Conservation (phyloP, 2,797 vertebrate genomes). For the Gymnothorax reevesii region DNA sequence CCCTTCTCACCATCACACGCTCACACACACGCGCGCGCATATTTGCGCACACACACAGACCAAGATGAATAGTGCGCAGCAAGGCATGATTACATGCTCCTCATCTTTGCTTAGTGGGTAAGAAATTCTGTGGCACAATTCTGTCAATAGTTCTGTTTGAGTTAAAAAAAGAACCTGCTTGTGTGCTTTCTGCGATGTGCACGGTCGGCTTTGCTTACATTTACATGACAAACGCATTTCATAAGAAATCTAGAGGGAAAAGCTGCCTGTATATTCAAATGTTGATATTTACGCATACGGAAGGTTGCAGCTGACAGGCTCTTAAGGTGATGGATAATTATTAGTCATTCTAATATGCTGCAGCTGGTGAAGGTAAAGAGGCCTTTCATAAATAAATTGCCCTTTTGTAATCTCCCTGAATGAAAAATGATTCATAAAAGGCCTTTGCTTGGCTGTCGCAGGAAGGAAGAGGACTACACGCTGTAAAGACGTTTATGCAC, state of each 20-base stretch:
- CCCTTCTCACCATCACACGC: background rate
- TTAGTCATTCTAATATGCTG: constrained; percentile 27
- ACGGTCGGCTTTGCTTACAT: background rate
- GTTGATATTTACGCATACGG: constrained; percentile 29
- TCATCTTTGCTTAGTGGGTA: background rate
- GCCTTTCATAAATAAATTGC: constrained; percentile 33
- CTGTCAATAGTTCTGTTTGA: background rate
- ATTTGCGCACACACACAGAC: background rate
- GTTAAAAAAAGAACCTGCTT: background rate
- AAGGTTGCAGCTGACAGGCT: constrained; percentile 26
- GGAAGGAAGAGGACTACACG: background rate
- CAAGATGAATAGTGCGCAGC: background rate
- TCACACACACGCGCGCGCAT: background rate
- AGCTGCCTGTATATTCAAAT: constrained; percentile 8
- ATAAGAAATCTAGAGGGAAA: background rate
- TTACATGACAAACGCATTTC: constrained; percentile 12
- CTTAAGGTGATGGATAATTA: constrained; percentile 35
- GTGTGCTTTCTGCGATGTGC: background rate
- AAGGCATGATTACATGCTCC: background rate
- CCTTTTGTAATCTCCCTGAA: constrained; percentile 31
- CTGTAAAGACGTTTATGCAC: background rate
- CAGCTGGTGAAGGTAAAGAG: constrained; percentile 4
- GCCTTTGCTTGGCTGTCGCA: background rate
- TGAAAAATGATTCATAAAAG: constrained; percentile 8
- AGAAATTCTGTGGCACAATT: background rate